Percentiles rank a stretch among this genome's conserved stretches.
Conservation (phyloP, 2,113 vertebrate genomes). For the Oreochromis aureus region DNA sequence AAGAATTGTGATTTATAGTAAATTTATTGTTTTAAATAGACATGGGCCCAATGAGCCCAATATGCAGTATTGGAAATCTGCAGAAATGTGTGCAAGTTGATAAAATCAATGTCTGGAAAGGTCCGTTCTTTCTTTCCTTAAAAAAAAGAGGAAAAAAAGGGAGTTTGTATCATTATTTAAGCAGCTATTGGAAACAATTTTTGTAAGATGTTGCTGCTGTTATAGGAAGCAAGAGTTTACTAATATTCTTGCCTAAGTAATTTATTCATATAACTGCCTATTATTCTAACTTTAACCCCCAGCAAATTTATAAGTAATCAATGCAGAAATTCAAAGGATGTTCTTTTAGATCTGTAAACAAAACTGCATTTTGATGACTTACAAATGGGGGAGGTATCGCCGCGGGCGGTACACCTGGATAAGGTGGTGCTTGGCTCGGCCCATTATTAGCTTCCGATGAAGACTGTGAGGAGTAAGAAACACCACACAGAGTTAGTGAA, state of each 20-base stretch:
- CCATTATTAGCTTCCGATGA: constrained; percentile 79
- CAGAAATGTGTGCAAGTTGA: background rate
- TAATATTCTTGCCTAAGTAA: background rate
- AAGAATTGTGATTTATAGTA: background rate
- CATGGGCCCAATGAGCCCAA: background rate
- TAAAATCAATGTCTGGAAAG: background rate
- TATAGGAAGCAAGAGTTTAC: background rate
- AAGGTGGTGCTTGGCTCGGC: constrained; percentile 75
- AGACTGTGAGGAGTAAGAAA: constrained; percentile 74
- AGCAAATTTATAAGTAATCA: background rate
- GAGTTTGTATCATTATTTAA: background rate
- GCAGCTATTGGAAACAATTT: background rate
- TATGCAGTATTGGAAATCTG: background rate
- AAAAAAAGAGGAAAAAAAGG: background rate
- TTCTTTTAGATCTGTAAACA: background rate
- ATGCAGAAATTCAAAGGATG: background rate
- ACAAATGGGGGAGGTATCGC: constrained; percentile 78
- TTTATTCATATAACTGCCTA: background rate
- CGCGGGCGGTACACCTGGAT: constrained; percentile 74
- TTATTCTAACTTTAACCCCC: background rate
- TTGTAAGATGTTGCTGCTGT: background rate
- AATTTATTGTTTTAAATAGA: background rate
- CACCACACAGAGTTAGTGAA: constrained; percentile 49
- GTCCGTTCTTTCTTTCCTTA: background rate
- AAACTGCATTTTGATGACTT: constrained; percentile 62